Conservation (phyloP, 2,888 invertebrate genomes). For the Aphidius colemani region DNA sequence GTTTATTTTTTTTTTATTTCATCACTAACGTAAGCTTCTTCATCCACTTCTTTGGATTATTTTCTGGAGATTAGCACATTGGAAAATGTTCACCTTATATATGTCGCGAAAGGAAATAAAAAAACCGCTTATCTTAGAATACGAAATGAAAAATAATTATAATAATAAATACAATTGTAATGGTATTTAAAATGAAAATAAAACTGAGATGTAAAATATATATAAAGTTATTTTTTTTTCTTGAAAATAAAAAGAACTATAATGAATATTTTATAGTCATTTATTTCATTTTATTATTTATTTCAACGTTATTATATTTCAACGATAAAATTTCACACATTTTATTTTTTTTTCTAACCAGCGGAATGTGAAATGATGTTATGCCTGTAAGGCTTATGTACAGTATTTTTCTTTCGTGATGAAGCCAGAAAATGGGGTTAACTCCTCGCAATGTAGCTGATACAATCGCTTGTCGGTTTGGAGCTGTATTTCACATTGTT, state of each 20-base stretch:
- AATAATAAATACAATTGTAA: no score
- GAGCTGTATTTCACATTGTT: conserved; percentile 52
- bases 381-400: background rate
- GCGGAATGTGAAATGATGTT: background rate
- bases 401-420: conserved; percentile 3
- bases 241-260: background rate
- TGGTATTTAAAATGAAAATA: no score
- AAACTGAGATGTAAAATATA: no score
- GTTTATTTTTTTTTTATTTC: conserved; percentile 18
- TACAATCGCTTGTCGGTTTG: conserved; percentile 44
- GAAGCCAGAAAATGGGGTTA: conserved; percentile 34
- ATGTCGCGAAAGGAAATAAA: background rate
- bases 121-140: background rate
- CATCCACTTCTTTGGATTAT: conserved; percentile 17
- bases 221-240: no score
- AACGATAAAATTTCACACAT: background rate
- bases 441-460: conserved; percentile 43
- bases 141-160: no score
- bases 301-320: no score
- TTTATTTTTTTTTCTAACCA: background rate
- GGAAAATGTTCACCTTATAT: conserved; percentile 19
- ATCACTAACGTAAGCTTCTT: conserved; percentile 19
- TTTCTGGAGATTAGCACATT: conserved; percentile 29
- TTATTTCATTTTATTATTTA: no score
- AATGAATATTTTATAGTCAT: no score